These are phyloP conservation scores for Gerosis bhagava DNA, from an alignment of 2,888 invertebrate species.

Conservation along the genomic window DNA sequence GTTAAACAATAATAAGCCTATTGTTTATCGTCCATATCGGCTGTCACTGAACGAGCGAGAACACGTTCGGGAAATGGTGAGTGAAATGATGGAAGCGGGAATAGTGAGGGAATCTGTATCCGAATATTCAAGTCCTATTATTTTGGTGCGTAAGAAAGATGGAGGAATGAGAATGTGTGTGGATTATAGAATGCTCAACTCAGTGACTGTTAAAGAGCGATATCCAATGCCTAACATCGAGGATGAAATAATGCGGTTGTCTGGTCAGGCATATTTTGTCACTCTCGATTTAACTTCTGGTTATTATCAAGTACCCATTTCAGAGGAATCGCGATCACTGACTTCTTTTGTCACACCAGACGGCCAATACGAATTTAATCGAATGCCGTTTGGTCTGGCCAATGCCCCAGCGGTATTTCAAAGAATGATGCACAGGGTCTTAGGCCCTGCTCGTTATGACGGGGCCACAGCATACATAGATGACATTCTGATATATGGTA, in stretches of 20 bases:
- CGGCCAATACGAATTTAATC: no score
- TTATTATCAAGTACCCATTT: slow-evolving; percentile 30
- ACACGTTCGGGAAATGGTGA: slow-evolving; percentile 26
- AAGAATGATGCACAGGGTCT: slow-evolving; percentile 30
- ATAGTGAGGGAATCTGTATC: slow-evolving; percentile 30
- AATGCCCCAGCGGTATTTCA: slow-evolving; percentile 52
- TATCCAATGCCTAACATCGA: slow-evolving; percentile 35
- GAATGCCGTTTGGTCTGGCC: no score
- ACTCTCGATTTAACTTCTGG: slow-evolving; percentile 28
- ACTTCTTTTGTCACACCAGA: slow-evolving; percentile 54
- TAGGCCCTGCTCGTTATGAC: slow-evolving; percentile 22
- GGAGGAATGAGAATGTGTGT: slow-evolving; percentile 25
- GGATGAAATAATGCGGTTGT: slow-evolving; percentile 29
- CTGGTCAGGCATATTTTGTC: slow-evolving; percentile 30
- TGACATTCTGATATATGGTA: slow-evolving; percentile 35
- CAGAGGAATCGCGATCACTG: slow-evolving; percentile 15
- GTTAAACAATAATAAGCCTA: slow-evolving; percentile 22
- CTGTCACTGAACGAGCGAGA: slow-evolving; percentile 31
- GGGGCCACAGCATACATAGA: slow-evolving; percentile 34
- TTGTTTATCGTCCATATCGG: slow-evolving; percentile 36
- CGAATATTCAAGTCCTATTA: slow-evolving; percentile 28
- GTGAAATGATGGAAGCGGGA: slow-evolving; percentile 26
- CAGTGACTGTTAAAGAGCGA: slow-evolving; percentile 30
- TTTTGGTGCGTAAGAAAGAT: slow-evolving; percentile 29
- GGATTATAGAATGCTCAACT: slow-evolving; percentile 29